phyloP scores from a whole-genome alignment of 1,140 invertebrate species.

The Ceratina australensis region DNA sequence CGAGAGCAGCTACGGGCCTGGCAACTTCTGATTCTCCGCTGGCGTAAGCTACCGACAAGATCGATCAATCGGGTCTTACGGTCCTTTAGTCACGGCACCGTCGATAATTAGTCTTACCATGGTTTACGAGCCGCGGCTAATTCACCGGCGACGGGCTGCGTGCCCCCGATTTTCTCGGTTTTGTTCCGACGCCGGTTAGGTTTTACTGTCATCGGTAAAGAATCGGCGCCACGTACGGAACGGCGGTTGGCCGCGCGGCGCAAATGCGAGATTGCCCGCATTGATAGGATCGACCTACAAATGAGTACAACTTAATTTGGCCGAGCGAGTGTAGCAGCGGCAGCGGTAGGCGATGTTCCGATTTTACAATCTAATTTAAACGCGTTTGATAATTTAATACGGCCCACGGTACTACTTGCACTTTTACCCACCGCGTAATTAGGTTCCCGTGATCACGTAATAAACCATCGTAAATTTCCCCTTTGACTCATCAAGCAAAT shows the following conservation, averaged over 20 bases:
- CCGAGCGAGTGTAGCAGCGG: background rate
- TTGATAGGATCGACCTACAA: slow-evolving; percentile 14
- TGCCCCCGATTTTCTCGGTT: slow-evolving; percentile 4
- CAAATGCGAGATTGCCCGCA: slow-evolving; percentile 1
- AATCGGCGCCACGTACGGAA: background rate
- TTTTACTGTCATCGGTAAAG: background rate
- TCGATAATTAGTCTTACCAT: slow-evolving; percentile 57
- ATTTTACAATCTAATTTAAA: background rate
- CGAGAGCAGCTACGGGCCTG: slow-evolving; percentile 39
- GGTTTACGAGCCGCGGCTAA: slow-evolving; percentile 51
- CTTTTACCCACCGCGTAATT: too few relatives aligned
- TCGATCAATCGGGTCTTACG: slow-evolving; percentile 46
- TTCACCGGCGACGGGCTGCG: slow-evolving; percentile 47
- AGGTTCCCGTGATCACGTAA: background rate
- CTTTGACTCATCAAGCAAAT: background rate
- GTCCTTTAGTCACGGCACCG: slow-evolving; percentile 33
- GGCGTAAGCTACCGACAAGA: slow-evolving; percentile 13
- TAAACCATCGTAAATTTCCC: background rate
- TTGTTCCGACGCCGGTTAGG: too few relatives aligned
- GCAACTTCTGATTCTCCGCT: slow-evolving; percentile 33
- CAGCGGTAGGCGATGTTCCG: background rate
- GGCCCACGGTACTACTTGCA: too few relatives aligned
- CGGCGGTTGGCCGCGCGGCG: background rate
- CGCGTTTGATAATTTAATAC: background rate
- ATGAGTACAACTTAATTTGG: slow-evolving; percentile 32